These are phyloP conservation scores for Protophormia terraenovae DNA, from an alignment of 2,888 invertebrate species.

Conservation along the genomic window DNA sequence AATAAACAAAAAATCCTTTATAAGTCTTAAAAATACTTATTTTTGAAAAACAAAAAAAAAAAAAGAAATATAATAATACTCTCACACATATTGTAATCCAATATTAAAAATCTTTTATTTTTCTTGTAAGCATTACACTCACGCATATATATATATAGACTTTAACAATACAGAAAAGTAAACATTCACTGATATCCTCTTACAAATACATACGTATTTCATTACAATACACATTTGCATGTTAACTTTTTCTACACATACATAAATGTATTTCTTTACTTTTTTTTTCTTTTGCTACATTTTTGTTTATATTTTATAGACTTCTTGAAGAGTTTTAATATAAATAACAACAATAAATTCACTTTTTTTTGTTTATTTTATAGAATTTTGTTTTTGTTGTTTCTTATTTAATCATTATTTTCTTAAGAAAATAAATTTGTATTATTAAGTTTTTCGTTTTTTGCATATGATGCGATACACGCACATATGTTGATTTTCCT, in stretches of 20 bases:
- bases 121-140: not conserved
- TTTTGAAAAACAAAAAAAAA: not conserved
- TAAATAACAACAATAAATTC: not conserved
- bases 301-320: not conserved
- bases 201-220: not conserved
- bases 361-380: not conserved
- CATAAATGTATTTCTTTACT: not conserved
- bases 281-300: not conserved
- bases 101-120: conserved; percentile 13
- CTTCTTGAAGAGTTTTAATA: not conserved
- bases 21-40: conserved; percentile 21
- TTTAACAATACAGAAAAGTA: no score
- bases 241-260: not conserved
- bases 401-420: not conserved
- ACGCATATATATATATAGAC: no score
- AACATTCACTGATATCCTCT: no score
- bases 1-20: conserved; percentile 22
- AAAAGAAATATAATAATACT: no score
- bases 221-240: not conserved
- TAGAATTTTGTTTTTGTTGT: not conserved
- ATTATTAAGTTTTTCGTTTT: not conserved
- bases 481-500: not conserved
- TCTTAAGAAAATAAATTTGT: not conserved
- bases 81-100: conserved; percentile 13
- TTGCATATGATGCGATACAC: not conserved